Evolutionary conservation across 2,797 vertebrate species (phyloP).

Genomic region (Etheostoma nigrum): DNA sequence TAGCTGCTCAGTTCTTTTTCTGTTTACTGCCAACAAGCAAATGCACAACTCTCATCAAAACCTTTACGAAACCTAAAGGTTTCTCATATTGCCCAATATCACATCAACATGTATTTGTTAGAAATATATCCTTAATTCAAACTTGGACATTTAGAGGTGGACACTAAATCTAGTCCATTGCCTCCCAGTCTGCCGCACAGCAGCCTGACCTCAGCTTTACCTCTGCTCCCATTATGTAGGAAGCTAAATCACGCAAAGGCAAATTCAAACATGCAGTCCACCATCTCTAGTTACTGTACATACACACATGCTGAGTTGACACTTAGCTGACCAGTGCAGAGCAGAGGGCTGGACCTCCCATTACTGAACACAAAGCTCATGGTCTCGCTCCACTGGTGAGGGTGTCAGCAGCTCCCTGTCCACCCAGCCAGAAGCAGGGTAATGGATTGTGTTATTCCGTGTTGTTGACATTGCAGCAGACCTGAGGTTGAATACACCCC

Average conservation of each 20-base stretch:
- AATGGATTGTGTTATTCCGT: slow-evolving; percentile 81
- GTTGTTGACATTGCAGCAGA: slow-evolving; percentile 74
- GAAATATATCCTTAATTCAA: neutral
- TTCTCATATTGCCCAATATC: neutral
- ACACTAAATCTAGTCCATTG: neutral
- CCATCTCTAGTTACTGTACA: slow-evolving; percentile 32
- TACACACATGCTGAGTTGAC: slow-evolving; percentile 69
- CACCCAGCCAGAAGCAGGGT: slow-evolving; percentile 71
- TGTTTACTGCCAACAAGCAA: neutral
- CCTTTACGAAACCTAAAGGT: neutral
- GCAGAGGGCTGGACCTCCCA: slow-evolving; percentile 72
- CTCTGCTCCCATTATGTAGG: slow-evolving; percentile 34
- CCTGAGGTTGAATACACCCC: slow-evolving; percentile 52
- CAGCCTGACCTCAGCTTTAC: slow-evolving; percentile 41
- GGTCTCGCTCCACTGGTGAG: slow-evolving; percentile 70
- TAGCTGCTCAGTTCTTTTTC: neutral
- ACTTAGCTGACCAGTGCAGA: slow-evolving; percentile 70
- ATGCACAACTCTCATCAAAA: neutral
- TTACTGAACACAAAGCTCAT: slow-evolving; percentile 73
- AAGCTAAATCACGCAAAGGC: slow-evolving; percentile 25
- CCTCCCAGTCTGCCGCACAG: slow-evolving; percentile 17
- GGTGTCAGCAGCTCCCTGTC: slow-evolving; percentile 70
- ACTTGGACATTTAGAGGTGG: neutral
- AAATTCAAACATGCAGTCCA: slow-evolving; percentile 13
- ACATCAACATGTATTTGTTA: neutral